These are phyloP conservation scores for Serinus canaria DNA, from an alignment of 2,113 vertebrate species.

Conservation along the genomic window DNA sequence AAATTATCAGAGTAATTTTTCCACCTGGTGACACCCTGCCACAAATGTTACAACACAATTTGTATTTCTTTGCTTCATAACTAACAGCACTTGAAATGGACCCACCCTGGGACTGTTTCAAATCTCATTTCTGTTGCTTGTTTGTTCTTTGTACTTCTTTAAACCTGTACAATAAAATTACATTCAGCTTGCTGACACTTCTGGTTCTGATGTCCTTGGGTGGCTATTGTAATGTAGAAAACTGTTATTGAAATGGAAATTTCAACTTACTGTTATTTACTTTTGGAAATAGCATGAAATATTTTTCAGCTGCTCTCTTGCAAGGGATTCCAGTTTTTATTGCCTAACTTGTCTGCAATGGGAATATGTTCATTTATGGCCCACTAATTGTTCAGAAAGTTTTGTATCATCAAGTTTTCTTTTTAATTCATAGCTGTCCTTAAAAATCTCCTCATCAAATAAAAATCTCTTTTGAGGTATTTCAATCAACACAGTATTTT, in stretches of 20 bases:
- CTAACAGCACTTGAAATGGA: background rate
- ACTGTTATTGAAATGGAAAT: background rate
- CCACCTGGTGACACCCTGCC: background rate
- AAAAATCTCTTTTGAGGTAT: background rate
- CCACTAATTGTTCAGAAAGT: background rate
- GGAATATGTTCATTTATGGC: background rate
- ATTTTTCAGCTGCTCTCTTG: background rate
- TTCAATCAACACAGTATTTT: background rate
- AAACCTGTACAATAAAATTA: background rate
- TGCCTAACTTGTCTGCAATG: background rate
- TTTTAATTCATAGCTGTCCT: background rate
- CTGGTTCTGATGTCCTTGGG: background rate
- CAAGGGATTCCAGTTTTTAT: background rate
- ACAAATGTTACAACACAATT: background rate
- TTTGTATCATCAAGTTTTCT: background rate
- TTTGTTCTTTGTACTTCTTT: background rate
- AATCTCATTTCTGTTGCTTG: background rate
- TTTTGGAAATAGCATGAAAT: background rate
- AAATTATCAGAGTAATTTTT: background rate
- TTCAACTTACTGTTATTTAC: too few species aligned
- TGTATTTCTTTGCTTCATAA: background rate
- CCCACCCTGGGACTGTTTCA: background rate
- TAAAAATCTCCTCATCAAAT: background rate
- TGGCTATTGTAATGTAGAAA: background rate
- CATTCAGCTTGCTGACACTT: background rate